Conservation (phyloP, 2,888 invertebrate species). For the Lagria hirta region DNA sequence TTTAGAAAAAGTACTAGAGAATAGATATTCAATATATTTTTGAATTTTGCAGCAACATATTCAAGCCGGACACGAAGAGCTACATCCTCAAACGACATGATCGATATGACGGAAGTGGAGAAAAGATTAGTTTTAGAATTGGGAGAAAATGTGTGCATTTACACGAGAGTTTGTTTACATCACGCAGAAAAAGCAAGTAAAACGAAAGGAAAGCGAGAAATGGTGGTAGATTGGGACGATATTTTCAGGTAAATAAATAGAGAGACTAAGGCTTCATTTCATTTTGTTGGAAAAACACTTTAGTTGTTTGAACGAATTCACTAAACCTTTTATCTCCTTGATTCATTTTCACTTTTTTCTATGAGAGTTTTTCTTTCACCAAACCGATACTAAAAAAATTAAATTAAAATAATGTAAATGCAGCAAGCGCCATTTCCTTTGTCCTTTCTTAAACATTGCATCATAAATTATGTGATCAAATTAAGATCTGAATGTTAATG, state of each 20-base stretch:
- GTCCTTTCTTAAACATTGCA: conserved; percentile 20
- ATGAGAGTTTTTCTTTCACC: neutral
- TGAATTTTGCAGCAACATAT: conserved; percentile 73
- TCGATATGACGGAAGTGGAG: conserved; percentile 74
- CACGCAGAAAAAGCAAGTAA: conserved; percentile 64
- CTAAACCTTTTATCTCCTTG: conserved; percentile 10
- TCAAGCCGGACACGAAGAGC: conserved; percentile 65
- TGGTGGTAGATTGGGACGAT: conserved; percentile 69
- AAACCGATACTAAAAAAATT: conserved; percentile 4
- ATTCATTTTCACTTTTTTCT: neutral
- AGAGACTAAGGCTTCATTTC: conserved; percentile 21
- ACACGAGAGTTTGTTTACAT: conserved; percentile 74
- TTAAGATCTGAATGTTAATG: conserved; percentile 13
- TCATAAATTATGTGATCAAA: conserved; percentile 21
- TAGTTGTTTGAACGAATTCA: conserved; percentile 12
- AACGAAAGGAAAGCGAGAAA: conserved; percentile 44
- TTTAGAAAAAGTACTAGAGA: too few relatives aligned
- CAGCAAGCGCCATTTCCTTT: conserved; percentile 26
- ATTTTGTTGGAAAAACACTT: conserved; percentile 22
- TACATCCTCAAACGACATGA: conserved; percentile 55
- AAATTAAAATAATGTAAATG: conserved; percentile 17
- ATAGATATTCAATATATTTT: conserved; percentile 9
- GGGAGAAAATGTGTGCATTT: conserved; percentile 76
- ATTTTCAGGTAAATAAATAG: conserved; percentile 73
- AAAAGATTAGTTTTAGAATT: conserved; percentile 76